Evolutionary conservation across 2,113 vertebrate genomes (phyloP), one percentile per base, ranked within the genome.

Genomic region (Propithecus coquereli): DNA sequence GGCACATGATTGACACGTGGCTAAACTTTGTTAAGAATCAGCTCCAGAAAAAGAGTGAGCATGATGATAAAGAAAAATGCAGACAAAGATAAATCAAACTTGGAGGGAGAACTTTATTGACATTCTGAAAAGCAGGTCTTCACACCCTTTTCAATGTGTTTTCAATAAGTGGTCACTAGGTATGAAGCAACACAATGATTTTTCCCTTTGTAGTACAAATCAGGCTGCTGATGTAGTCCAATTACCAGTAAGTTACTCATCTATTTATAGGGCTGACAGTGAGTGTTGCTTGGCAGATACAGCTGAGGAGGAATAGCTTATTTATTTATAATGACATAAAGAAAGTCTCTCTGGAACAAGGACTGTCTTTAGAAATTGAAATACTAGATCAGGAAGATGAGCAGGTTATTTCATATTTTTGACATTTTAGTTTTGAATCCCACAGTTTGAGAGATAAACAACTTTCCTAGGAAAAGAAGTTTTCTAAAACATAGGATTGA

Each of bases 331-430:
- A 90, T 13, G 76, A 95, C 74, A 93, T 45, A 82, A 66, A 66
- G 83, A 12, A 85, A 92, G 27, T 43, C 54, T 82, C 89, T 95
- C 50, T 97, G 93, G 96, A 97, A 98, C 98, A 97, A 98, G 90
- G 86, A 57, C 20, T 63, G 2, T 82, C 80, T 95, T 96, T 80
- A 93, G 32, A 94, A 94, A 93, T 0, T 47, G 68, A 87, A 93
- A 87, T 77, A 80, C 43, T 61, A 80, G 34, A 88, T 79, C 54
- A 83, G 70, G 71, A 88, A 47, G 85, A 91, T 94, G 37, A 87
- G 11, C 7, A 94, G 43, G 45, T 91, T 91, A 68, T 89, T 84
- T 94, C 11, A 3, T 40, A 76, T 86, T 93, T 84, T 32, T 94
- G 77, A 92, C 85, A 94, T 79, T 93, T 90, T 68, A 85, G 92